Evolutionary conservation across 1,140 invertebrate genomes (phyloP), one percentile per base, ranked within the genome.

Genomic region (Neoseiulus cucumeris): DNA sequence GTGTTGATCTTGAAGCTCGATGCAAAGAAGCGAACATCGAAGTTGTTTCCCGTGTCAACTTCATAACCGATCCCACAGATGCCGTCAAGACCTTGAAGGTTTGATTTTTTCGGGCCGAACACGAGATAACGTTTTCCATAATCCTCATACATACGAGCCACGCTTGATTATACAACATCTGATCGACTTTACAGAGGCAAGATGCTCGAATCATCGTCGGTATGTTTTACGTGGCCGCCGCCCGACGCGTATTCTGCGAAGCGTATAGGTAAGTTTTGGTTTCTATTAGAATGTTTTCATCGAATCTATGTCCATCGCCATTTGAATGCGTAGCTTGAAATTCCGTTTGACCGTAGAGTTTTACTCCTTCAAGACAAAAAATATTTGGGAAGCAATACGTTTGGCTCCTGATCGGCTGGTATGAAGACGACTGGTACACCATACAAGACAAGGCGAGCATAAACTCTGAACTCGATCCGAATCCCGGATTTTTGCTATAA

Each of bases 401-500:
- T 0, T 99, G 95, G 95, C 96, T 98, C 75, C 94, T 98, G 76
- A 98, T 99, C 72, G 95, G 91, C 44, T 98, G 95, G 95, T 99
- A 98, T 75, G 91, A 98, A 73, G 93, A 98, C 74, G 93, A 97
- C 72, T 99, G 95, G 95, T 99, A 92, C 74, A 87, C 90, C 72
- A 81, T 83, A n/a, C 83, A 89, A 66, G 85, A 89, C 59, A 89
- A 93, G 22, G 51, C 28, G 28, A n/a, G n/a, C n/a, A n/a, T n/a
- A n/a, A n/a, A n/a, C n/a, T n/a, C n/a, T n/a, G n/a, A n/a, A n/a
- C n/a, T n/a, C n/a, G n/a, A n/a, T n/a, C n/a, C n/a, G n/a, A n/a
- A n/a, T n/a, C n/a, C n/a, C n/a, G n/a, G n/a, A n/a, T n/a, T n/a
- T n/a, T n/a, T n/a, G n/a, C n/a, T n/a, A n/a, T n/a, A n/a, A n/a